Evolutionary conservation across 2,888 invertebrate species (phyloP), one percentile per base, ranked within the genome.

Genomic region (Eudemis profundana): DNA sequence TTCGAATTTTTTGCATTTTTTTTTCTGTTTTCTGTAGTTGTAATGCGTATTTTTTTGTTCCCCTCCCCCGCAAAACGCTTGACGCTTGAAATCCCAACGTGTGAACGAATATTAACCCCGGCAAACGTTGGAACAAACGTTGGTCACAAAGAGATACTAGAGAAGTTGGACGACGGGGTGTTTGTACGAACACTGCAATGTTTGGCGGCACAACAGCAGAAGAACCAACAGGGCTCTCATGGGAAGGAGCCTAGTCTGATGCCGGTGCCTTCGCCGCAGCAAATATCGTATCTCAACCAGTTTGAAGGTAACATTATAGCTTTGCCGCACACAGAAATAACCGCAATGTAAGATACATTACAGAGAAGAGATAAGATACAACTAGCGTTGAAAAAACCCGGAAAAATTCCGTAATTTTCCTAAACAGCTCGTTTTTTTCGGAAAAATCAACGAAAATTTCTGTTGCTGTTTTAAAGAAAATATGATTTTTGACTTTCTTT

Each of bases 201-300:
- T 87, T 83, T 93, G 86, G 84, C 93, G 78, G 92, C 89, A 78
- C 89, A 87, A 75, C 90, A 91, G 75, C 89, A 92, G 88, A 92
- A 92, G 89, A 89, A 86, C 72, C 90, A 90, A 77, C 88, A 89
- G 70, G 78, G 82, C 73, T 73, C 80, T 62, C 86, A 86, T 66
- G 93, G 93, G 67, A 96, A 97, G 93, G 97, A 97, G 88, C 96
- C 97, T 60, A 98, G 97, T 87, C 93, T 98, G 81, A 97, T 98
- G 96, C 98, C 98, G 70, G 98, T 98, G 78, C 98, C 98, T 72
- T 98, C 98, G 71, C 98, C 98, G 65, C 98, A 98, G 90, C 98
- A 98, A 94, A 98, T 98, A 84, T 97, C 97, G 76, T 98, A 98
- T 93, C 95, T 98, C 81, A 98, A 97, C 93, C 96, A 97, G 76